phyloP scores from a whole-genome alignment of 1,140 invertebrate genomes.

The Tetragonula clypearis region DNA sequence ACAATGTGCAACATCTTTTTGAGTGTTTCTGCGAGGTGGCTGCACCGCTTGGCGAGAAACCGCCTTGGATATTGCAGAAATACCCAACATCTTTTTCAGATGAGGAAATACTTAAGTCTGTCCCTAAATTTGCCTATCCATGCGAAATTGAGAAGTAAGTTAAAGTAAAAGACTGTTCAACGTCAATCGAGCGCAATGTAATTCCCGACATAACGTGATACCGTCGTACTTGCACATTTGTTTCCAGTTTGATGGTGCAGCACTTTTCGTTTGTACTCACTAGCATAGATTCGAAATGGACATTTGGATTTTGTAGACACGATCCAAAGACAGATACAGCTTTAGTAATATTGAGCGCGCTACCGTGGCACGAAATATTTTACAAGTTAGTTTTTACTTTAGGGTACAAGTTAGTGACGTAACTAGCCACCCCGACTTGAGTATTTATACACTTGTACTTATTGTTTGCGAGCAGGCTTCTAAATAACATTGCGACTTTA shows the following conservation, averaged over 20 bases:
- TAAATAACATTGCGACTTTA: slow-evolving; percentile 85
- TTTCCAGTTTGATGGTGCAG: slow-evolving; percentile 87
- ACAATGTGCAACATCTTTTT: slow-evolving; percentile 90
- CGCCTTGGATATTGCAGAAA: slow-evolving; percentile 89
- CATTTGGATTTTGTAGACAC: slow-evolving; percentile 97
- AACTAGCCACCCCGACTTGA: too few relatives aligned
- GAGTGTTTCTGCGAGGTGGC: slow-evolving; percentile 93
- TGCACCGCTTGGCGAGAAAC: slow-evolving; percentile 83
- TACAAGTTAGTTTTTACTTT: slow-evolving; percentile 87
- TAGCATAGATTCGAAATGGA: slow-evolving; percentile 96
- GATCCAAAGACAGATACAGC: slow-evolving; percentile 91
- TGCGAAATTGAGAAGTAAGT: slow-evolving; percentile 90
- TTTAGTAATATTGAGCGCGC: slow-evolving; percentile 90
- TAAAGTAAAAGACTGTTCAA: slow-evolving; percentile 13
- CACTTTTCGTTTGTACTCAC: slow-evolving; percentile 97
- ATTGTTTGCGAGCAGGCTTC: slow-evolving; percentile 75
- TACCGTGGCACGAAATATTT: slow-evolving; percentile 98
- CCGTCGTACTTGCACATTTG: slow-evolving; percentile 46
- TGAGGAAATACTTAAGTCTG: slow-evolving; percentile 89
- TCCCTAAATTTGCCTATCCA: slow-evolving; percentile 93
- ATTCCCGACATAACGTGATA: slow-evolving; percentile 8
- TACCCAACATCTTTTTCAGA: slow-evolving; percentile 89
- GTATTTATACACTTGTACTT: slow-evolving; percentile 2
- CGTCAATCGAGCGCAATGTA: background rate
- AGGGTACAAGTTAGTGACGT: background rate